phyloP scores from a whole-genome alignment of 2,888 invertebrate species.

The Acrobasis suavella region DNA sequence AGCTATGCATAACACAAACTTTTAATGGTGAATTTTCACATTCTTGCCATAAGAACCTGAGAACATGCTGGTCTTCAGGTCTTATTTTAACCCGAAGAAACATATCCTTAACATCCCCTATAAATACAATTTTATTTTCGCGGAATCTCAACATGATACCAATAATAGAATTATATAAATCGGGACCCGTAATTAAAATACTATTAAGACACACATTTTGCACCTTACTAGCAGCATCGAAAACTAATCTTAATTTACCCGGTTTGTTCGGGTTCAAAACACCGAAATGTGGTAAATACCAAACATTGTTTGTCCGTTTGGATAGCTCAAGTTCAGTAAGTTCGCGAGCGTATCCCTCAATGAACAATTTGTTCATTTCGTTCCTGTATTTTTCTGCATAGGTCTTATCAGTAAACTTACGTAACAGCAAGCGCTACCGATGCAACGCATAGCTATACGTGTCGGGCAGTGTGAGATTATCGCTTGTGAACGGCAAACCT shows the following conservation, averaged over 20 bases:
- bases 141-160: conserved; percentile 49
- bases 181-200: conserved; percentile 35
- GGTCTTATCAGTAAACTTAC: conserved; percentile 22
- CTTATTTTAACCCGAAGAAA: conserved; percentile 40
- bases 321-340: not conserved
- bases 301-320: conserved; percentile 21
- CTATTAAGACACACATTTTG: conserved; percentile 33
- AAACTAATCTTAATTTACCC: not conserved
- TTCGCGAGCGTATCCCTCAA: conserved; percentile 29
- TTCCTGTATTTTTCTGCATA: conserved; percentile 30
- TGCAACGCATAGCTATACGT: conserved; percentile 27
- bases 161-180: conserved; percentile 38
- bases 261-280: conserved; percentile 33
- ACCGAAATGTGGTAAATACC: conserved; percentile 37
- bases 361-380: conserved; percentile 32
- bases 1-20: conserved; percentile 31
- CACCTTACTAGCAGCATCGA: conserved; percentile 31
- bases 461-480: conserved; percentile 30
- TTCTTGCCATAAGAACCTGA: conserved; percentile 36
- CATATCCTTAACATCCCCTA: conserved; percentile 36
- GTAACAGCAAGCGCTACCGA: conserved; percentile 18
- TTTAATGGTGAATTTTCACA: conserved; percentile 33
- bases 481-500: conserved; percentile 31
- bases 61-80: conserved; percentile 39
- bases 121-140: conserved; percentile 2